Evolutionary conservation across 2,888 invertebrate genomes (phyloP).

Genomic region (Ophion costatus): DNA sequence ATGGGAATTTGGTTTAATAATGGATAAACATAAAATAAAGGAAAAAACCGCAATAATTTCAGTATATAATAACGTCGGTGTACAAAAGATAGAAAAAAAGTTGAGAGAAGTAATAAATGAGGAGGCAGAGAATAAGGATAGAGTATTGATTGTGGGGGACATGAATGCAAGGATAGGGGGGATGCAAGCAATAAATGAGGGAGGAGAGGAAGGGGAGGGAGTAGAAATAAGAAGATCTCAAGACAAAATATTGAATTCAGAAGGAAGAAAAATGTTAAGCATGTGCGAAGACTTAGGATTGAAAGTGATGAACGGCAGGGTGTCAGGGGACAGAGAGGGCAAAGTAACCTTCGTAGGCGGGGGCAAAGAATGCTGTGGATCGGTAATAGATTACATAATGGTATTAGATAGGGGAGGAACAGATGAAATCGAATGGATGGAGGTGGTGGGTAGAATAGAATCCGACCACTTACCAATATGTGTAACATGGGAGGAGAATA

Average conservation of each 20-base stretch:
- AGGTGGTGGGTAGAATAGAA: constrained; percentile 20
- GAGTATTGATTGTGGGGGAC: too few species aligned
- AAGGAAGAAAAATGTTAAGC: background rate
- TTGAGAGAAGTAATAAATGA: too few species aligned
- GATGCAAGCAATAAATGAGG: background rate
- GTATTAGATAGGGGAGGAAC: background rate
- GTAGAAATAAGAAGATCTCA: constrained; percentile 23
- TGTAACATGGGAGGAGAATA: constrained; percentile 4
- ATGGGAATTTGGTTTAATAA: constrained; percentile 1
- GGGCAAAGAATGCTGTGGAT: constrained; percentile 1
- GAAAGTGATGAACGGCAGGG: constrained; percentile 38
- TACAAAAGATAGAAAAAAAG: too few species aligned
- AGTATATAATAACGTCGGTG: too few species aligned
- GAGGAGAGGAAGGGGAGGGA: background rate
- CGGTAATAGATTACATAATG: constrained; percentile 29
- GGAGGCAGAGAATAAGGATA: too few species aligned
- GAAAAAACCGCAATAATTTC: background rate
- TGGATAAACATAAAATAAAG: background rate
- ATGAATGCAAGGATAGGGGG: too few species aligned
- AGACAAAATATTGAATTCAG: background rate
- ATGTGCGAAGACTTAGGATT: constrained; percentile 39
- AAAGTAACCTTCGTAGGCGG: constrained; percentile 44
- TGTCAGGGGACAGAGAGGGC: constrained; percentile 22
- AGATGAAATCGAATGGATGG: constrained; percentile 18
- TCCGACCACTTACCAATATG: constrained; percentile 48